Percentiles rank a stretch among this genome's conserved stretches.
phyloP scores from a whole-genome alignment of 2,797 vertebrate species.

The Carcharodon carcharias region DNA sequence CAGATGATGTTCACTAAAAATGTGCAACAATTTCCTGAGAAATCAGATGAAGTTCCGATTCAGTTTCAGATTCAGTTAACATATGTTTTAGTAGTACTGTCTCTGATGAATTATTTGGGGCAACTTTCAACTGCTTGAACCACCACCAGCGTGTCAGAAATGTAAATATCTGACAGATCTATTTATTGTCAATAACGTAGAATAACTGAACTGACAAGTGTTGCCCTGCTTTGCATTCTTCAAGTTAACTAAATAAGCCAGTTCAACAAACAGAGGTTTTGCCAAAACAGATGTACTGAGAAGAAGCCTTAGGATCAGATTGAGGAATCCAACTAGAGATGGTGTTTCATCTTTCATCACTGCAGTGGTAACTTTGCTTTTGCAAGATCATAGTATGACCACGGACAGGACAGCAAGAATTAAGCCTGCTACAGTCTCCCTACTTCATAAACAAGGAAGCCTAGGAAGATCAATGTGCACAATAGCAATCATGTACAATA shows the following conservation, averaged over 20 bases:
- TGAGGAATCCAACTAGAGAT: neutral
- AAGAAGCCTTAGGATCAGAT: neutral
- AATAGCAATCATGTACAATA: neutral
- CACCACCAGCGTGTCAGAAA: neutral
- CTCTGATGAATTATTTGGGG: neutral
- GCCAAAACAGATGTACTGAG: neutral
- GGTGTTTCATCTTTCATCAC: neutral
- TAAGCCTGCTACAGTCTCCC: neutral
- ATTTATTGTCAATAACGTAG: neutral
- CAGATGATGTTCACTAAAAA: neutral
- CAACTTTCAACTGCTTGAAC: neutral
- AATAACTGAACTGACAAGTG: neutral
- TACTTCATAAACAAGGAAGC: neutral
- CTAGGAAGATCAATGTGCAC: neutral
- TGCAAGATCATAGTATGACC: neutral
- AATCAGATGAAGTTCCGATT: neutral
- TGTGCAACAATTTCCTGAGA: neutral
- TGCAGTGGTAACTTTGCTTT: neutral
- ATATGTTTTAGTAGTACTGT: neutral
- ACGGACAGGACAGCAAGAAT: neutral
- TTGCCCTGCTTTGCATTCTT: neutral
- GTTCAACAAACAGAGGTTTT: neutral
- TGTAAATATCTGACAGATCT: neutral
- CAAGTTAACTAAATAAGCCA: neutral
- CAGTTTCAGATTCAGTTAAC: neutral